Percentiles rank a stretch among this genome's conserved stretches.
Conservation (phyloP, 1,140 invertebrate species). For the Caenorhabditis latens region DNA sequence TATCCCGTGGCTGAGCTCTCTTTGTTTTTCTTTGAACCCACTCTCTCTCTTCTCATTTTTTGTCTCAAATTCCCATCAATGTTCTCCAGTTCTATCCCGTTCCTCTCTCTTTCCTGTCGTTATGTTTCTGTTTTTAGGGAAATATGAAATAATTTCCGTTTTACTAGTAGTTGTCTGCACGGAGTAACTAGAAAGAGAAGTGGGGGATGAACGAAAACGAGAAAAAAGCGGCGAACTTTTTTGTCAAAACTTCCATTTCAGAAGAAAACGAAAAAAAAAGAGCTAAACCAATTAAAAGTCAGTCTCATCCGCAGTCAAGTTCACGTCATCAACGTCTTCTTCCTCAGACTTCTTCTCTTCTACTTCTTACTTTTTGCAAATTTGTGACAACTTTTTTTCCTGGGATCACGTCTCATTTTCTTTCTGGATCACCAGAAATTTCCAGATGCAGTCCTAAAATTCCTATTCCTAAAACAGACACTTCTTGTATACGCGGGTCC, state of each 20-base stretch:
- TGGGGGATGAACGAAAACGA: neutral
- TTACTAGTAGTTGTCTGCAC: neutral
- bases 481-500: neutral
- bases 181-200: slow-evolving; percentile 3
- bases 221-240: neutral
- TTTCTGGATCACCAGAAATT: neutral
- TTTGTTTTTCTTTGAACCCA: neutral
- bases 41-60: neutral
- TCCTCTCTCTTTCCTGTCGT: neutral
- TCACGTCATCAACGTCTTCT: slow-evolving; percentile 5
- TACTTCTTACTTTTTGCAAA: slow-evolving; percentile 21
- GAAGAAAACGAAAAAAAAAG: neutral
- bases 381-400: neutral
- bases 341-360: neutral
- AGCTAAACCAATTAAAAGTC: slow-evolving; percentile 53
- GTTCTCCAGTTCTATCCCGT: neutral
- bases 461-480: neutral
- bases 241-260: slow-evolving; percentile 11
- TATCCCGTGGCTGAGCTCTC: neutral
- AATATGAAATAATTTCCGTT: slow-evolving; percentile 23
- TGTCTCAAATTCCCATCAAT: neutral
- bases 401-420: neutral
- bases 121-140: neutral
- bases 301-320: slow-evolving; percentile 14
- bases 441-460: neutral